phyloP scores from a whole-genome alignment of 1,140 invertebrate genomes.

The Drosophila sturtevanti region DNA sequence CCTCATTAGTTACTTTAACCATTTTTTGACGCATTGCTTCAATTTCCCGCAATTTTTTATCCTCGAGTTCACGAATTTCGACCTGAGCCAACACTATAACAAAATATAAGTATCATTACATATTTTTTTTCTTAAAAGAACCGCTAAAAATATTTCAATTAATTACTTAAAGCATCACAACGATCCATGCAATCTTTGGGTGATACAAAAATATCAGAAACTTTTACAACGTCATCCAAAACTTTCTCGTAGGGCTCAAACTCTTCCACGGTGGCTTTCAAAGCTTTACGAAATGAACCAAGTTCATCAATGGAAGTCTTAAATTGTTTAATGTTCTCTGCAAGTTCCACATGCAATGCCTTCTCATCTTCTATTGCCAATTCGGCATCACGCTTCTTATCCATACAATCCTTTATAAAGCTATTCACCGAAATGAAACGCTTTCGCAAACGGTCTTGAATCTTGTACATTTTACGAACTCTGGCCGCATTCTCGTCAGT shows the following conservation, averaged over 20 bases:
- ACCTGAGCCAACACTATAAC: constrained; percentile 70
- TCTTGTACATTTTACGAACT: constrained; percentile 65
- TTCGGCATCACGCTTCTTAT: constrained; percentile 68
- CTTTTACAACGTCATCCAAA: constrained; percentile 69
- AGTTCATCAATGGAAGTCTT: constrained; percentile 62
- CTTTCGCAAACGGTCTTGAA: constrained; percentile 65
- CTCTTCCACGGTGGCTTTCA: constrained; percentile 70
- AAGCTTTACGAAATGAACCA: constrained; percentile 58
- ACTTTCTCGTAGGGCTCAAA: constrained; percentile 75
- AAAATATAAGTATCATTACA: not conserved
- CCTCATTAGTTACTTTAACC: constrained; percentile 76
- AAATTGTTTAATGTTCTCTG: constrained; percentile 56
- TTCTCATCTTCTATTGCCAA: constrained; percentile 51
- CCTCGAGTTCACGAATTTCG: constrained; percentile 69
- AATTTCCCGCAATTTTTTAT: constrained; percentile 69
- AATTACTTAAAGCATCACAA: constrained; percentile 70
- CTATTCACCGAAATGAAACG: constrained; percentile 78
- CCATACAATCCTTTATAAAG: constrained; percentile 77
- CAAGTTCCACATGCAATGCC: constrained; percentile 57
- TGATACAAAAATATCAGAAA: constrained; percentile 62
- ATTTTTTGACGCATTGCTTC: constrained; percentile 73
- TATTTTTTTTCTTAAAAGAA: too few relatives aligned
- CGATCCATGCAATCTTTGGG: constrained; percentile 73
- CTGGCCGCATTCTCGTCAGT: constrained; percentile 52
- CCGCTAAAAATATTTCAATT: too few relatives aligned